A percentile compares a stretch with the other conserved stretches of the same genome.
Conservation (phyloP, 2,888 invertebrate genomes). For the Dryomyza anilis region DNA sequence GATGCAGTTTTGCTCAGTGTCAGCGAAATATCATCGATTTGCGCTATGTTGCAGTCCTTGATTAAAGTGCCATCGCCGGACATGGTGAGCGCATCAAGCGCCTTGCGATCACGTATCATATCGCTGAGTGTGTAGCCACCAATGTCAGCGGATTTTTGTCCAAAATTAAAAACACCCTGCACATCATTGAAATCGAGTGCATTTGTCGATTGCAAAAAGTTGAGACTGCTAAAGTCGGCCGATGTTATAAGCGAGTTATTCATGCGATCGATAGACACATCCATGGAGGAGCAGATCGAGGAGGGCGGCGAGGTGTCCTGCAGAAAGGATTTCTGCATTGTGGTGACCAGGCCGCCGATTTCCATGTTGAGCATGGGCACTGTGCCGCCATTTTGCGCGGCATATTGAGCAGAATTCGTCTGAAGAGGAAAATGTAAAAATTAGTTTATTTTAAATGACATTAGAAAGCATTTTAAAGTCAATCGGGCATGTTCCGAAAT, state of each 20-base stretch:
- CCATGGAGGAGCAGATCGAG: constrained; percentile 57
- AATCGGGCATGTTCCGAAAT: too few relatives aligned
- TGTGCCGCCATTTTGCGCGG: constrained; percentile 13
- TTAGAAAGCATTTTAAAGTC: background rate
- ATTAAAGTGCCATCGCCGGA: constrained; percentile 57
- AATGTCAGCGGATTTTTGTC: constrained; percentile 37
- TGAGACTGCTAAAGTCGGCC: constrained; percentile 58
- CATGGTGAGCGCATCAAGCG: constrained; percentile 55
- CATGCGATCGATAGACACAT: constrained; percentile 54
- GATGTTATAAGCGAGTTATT: constrained; percentile 59
- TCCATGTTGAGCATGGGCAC: constrained; percentile 52
- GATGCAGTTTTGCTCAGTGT: constrained; percentile 56
- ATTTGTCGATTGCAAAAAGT: constrained; percentile 53
- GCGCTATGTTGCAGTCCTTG: constrained; percentile 58
- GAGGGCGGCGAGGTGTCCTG: constrained; percentile 60
- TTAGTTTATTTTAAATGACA: background rate
- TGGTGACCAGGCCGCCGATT: constrained; percentile 59
- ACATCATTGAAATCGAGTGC: constrained; percentile 42
- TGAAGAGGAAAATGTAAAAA: background rate
- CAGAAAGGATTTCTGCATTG: constrained; percentile 58
- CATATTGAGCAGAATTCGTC: constrained; percentile 6
- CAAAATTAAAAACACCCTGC: constrained; percentile 37
- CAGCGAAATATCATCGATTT: constrained; percentile 57
- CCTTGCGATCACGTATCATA: constrained; percentile 57
- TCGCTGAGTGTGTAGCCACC: constrained; percentile 54